Evolutionary conservation across 2,888 invertebrate genomes (phyloP).

Genomic region (Nymphalis c-album): DNA sequence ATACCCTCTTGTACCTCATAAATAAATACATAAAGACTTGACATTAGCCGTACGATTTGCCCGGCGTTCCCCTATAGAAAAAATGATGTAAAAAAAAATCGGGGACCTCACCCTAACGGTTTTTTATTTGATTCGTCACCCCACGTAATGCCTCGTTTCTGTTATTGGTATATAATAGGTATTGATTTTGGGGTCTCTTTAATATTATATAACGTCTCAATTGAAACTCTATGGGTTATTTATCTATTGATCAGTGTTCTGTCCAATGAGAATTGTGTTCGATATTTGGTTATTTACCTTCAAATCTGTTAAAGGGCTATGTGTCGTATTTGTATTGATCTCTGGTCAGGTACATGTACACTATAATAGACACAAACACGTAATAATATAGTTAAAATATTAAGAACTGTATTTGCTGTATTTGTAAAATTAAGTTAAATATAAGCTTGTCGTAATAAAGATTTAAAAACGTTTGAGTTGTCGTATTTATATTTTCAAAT

Average conservation of each 20-base stretch:
- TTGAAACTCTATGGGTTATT: not conserved
- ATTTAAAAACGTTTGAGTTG: no score
- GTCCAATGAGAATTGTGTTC: not conserved
- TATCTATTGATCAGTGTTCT: conserved; percentile 1
- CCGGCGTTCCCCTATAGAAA: conserved; percentile 40
- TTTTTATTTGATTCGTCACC: conserved; percentile 56
- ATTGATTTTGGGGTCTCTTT: conserved; percentile 59
- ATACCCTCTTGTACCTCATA: conserved; percentile 42
- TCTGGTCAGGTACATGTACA: no score
- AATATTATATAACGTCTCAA: conserved; percentile 14
- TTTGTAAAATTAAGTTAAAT: no score
- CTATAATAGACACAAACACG: no score
- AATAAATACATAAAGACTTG: conserved; percentile 65
- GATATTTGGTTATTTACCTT: not conserved
- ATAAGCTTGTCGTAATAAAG: no score
- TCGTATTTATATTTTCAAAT: no score
- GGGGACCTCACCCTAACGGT: conserved; percentile 62
- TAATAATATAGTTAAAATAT: no score
- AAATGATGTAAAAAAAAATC: conserved; percentile 49
- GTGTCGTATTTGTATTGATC: no score
- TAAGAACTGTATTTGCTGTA: no score
- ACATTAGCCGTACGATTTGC: conserved; percentile 57
- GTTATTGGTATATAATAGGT: conserved; percentile 67
- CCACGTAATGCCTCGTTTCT: conserved; percentile 56
- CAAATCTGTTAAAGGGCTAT: not conserved